phyloP scores from a whole-genome alignment of 2,113 vertebrate genomes.

The Chelonoidis abingdonii region DNA sequence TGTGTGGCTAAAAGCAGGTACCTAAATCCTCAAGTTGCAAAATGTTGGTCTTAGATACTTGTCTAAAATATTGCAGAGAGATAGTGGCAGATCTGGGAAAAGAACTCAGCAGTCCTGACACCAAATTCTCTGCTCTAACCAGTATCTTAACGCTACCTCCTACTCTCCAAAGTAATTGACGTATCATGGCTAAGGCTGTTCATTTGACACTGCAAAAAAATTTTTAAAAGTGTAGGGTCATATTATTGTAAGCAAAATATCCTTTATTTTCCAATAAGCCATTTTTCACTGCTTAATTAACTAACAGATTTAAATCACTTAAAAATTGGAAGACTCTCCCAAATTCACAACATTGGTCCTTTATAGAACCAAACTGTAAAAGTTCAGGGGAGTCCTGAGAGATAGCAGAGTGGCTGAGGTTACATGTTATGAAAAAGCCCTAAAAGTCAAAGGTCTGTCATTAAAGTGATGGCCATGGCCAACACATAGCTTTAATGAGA shows the following conservation, averaged over 20 bases:
- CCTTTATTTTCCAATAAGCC: background rate
- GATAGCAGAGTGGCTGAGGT: background rate
- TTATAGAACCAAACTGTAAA: background rate
- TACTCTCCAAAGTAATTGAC: background rate
- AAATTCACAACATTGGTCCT: background rate
- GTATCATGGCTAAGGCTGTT: background rate
- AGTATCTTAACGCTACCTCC: background rate
- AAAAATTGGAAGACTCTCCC: background rate
- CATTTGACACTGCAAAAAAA: background rate
- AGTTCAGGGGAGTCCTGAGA: rapidly evolving
- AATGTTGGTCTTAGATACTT: background rate
- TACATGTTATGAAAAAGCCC: background rate
- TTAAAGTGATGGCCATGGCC: background rate
- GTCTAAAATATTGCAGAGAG: background rate
- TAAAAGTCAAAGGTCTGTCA: background rate
- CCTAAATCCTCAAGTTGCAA: background rate
- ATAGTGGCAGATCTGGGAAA: background rate
- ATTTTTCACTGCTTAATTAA: background rate
- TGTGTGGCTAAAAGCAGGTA: background rate
- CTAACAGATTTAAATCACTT: background rate
- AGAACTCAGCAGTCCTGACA: background rate
- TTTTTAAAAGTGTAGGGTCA: background rate
- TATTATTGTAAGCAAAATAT: background rate
- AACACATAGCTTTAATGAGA: background rate
- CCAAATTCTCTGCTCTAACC: background rate